A percentile compares a stretch with the other conserved stretches of the same genome.
Evolutionary conservation across 2,888 invertebrate genomes (phyloP).

Genomic region (Cataglyphis altisquamis): DNA sequence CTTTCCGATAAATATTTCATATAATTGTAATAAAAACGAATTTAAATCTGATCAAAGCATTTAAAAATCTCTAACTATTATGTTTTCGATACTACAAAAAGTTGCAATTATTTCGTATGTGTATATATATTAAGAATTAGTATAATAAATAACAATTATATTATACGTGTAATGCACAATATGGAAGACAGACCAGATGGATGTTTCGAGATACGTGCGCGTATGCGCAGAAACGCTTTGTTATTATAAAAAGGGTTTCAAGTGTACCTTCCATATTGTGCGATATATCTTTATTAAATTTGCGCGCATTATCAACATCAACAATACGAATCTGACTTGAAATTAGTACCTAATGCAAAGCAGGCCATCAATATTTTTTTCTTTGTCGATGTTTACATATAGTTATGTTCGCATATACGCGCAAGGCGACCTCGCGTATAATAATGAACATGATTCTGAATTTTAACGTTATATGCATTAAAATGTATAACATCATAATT

Average conservation of each 20-base stretch:
- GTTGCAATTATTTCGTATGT: slow-evolving; percentile 37
- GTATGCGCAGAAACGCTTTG: background rate
- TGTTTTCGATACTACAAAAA: slow-evolving; percentile 52
- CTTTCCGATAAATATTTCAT: background rate
- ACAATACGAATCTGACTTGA: slow-evolving; percentile 41
- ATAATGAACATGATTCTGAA: slow-evolving; percentile 53
- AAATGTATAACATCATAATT: slow-evolving; percentile 47
- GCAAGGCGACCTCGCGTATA: slow-evolving; percentile 46
- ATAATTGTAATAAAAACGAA: slow-evolving; percentile 6
- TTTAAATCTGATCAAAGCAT: slow-evolving; percentile 40
- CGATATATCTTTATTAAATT: slow-evolving; percentile 56
- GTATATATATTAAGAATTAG: slow-evolving; percentile 14
- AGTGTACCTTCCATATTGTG: slow-evolving; percentile 68
- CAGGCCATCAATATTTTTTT: slow-evolving; percentile 59
- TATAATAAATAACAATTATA: slow-evolving; percentile 38
- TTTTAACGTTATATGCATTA: slow-evolving; percentile 40
- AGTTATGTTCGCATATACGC: slow-evolving; percentile 20
- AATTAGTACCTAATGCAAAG: slow-evolving; percentile 64
- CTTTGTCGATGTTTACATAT: slow-evolving; percentile 60
- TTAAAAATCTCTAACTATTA: slow-evolving; percentile 50
- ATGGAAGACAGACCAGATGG: slow-evolving; percentile 8
- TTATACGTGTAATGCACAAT: slow-evolving; percentile 50
- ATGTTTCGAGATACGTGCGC: background rate
- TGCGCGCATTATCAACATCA: slow-evolving; percentile 32
- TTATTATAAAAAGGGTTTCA: slow-evolving; percentile 52